phyloP scores from a whole-genome alignment of 2,888 invertebrate species.

The Sarcophaga rosellei region DNA sequence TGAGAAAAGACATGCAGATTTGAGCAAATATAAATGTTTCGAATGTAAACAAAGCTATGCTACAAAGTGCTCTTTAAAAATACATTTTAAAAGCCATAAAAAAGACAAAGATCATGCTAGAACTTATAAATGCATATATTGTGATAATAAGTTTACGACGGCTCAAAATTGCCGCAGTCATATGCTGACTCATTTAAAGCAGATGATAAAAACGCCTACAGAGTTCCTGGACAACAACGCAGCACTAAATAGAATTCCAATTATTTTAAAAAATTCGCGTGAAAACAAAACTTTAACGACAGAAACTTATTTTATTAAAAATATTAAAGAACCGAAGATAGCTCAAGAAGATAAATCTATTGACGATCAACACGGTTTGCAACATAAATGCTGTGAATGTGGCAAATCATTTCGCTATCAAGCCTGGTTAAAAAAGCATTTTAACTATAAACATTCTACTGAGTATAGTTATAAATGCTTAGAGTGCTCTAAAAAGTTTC shows the following conservation, averaged over 20 bases:
- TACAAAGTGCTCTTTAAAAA: conserved; percentile 32
- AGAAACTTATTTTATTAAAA: conserved; percentile 24
- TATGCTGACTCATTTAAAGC: conserved; percentile 71
- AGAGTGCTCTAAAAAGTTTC: conserved; percentile 70
- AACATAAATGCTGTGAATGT: conserved; percentile 49
- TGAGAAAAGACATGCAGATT: conserved; percentile 62
- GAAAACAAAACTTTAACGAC: background rate
- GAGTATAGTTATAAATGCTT: conserved; percentile 72
- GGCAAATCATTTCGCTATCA: conserved; percentile 46
- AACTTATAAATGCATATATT: conserved; percentile 72
- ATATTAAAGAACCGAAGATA: background rate
- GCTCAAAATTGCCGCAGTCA: conserved; percentile 71
- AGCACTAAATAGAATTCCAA: background rate
- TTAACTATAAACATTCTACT: conserved; percentile 68
- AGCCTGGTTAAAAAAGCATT: conserved; percentile 59
- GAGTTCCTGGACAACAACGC: background rate
- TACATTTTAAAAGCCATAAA: conserved; percentile 44
- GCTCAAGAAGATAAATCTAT: background rate
- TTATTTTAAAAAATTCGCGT: conserved; percentile 14
- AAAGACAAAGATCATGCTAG: background rate
- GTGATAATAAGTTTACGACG: conserved; percentile 70
- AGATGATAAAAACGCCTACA: conserved; percentile 44
- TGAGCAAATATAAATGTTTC: conserved; percentile 70
- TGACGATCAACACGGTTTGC: background rate
- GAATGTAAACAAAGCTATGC: conserved; percentile 63